Base-by-base conservation (phyloP, 2,797 vertebrate species). In the Distichodus sexfasciatus region DNA sequence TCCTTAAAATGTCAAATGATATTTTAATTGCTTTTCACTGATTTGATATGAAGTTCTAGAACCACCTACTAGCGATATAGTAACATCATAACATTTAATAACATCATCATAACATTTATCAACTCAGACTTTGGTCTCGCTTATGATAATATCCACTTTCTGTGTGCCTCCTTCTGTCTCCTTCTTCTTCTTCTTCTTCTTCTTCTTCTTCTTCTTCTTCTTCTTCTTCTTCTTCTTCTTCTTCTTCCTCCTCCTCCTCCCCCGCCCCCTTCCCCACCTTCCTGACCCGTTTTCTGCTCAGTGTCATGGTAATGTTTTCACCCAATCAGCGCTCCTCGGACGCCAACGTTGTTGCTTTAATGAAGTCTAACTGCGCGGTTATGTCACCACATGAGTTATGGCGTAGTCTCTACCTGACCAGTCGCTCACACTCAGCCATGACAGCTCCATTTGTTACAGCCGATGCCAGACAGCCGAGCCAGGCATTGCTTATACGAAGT, bases 391-490 rank as follows among this genome's bases (percentile, higher is more conserved):
- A 85, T 93, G 90, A 93, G 89, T 93, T 92, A 93, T 92, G 89
- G 62, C 51, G 86, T 78, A 84, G 86, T 88, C 87, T 88, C 82
- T 68, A 86, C 82, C 85, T 91, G 90, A 89, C 86, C 87, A 82
- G 86, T 89, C 87, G 88, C 87, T 75, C 90, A 89, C 90, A 89
- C 90, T 90, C 87, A 85, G 87, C 82, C 85, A 83, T 86, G 91
- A 93, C 91, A 91, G 89, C 86, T 92, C 90, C 90, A 92, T 94
- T 93, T 93, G 90, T 94, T 91, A 93, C 82, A 79, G 86, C 87
- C 64, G 90, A 89, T 46, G 44, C 31, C 47, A 50, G 15, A 65
- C 72, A 65, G 35, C 46, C 47, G 66, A 65, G 58, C 41, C 67
- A 65, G 69, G 55, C 53, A 46, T 31, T 64, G 57, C 41, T 63